These are phyloP conservation scores for Philopedon plagiatum DNA, from an alignment of 2,888 invertebrate species.

Conservation along the genomic window DNA sequence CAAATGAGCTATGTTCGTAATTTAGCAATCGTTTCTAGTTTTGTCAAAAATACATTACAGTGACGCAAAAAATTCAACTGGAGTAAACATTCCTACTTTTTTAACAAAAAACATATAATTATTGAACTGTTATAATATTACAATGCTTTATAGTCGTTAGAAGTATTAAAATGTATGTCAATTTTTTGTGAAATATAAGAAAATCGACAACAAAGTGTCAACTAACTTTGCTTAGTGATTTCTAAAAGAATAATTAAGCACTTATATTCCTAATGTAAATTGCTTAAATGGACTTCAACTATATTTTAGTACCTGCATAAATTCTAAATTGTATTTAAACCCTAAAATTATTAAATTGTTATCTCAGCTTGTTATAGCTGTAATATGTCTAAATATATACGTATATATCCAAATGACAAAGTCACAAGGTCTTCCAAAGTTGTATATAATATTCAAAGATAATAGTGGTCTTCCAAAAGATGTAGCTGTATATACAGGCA, in stretches of 20 bases:
- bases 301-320: slow-evolving; percentile 6
- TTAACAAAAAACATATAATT: background rate
- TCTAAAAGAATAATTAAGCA: background rate
- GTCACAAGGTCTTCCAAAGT: slow-evolving; percentile 64
- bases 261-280: background rate
- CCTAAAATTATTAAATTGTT: background rate
- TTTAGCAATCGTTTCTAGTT: no score
- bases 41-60: no score
- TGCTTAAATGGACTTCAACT: background rate
- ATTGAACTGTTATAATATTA: background rate
- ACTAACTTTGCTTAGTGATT: slow-evolving; percentile 35
- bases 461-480: slow-evolving; percentile 24
- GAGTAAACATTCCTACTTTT: no score
- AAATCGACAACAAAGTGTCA: slow-evolving; percentile 49
- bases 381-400: no score
- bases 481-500: slow-evolving; percentile 39
- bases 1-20: no score
- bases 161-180: slow-evolving; percentile 17
- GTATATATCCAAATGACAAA: slow-evolving; percentile 56
- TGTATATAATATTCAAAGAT: slow-evolving; percentile 11
- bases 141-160: background rate
- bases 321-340: slow-evolving; percentile 7
- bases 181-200: slow-evolving; percentile 18
- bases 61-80: no score
- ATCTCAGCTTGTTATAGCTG: slow-evolving; percentile 13